Evolutionary conservation across 53 echinoderm and acorn worm species (phyloP), one percentile per base, ranked within the genome.

Genomic region (Mesocentrotus franciscanus): DNA sequence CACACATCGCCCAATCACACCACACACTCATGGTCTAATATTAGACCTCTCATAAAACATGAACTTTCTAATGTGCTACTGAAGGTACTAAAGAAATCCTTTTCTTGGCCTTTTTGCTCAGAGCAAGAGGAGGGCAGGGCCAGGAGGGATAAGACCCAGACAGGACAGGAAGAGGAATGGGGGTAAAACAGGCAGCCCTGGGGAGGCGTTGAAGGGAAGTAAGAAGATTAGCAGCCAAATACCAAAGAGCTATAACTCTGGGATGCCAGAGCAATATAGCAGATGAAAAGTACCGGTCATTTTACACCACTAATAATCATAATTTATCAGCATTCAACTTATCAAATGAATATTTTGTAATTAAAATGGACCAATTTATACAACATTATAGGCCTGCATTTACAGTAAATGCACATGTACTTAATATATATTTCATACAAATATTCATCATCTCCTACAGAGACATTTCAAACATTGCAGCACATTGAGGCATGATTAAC

Each of bases 141-240:
- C 90, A 60, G 29, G 30, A 60, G 90, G 90, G 90, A 60, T 90
- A 90, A 17, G 90, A 90, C 29, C 96, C 20, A 92, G 96, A 72
- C 95, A 92, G 56, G 97, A 97, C 94, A 97, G 96, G 96, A 97
- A 96, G 92, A 95, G 58, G 8, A 90, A 60, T 30, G 60, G 90
- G 90, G 90, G 90, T 90, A 60, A 60, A n/a, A 60, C 58, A 60
- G 20, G 60, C 16, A 90, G 90, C 60, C 90, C 90, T 24, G 57
- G 56, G 81, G 90, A 90, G 90, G 35, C 10, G 58, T 9, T 59
- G 15, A 16, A 32, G 59, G 90, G 90, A 90, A 90, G 60, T 90
- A 13, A 14, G 90, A 13, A 90, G 90, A 90, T 90, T 90, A 90
- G 58, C 60, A 56, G 90, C 90, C 58, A 60, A 60, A 49, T 85